Conservation (phyloP, 2,888 invertebrate genomes). For the Xestia ashworthii region DNA sequence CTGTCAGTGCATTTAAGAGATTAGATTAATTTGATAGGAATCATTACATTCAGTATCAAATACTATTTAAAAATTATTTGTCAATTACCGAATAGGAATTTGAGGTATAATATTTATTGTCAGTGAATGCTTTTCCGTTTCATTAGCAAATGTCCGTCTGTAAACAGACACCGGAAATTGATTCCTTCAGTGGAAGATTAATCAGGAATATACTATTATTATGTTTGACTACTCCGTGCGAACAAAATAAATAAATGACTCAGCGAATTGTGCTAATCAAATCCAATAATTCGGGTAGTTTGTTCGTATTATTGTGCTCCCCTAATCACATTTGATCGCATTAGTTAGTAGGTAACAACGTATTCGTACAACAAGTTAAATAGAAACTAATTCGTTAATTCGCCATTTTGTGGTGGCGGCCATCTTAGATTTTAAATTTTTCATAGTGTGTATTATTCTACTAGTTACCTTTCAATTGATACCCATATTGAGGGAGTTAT, state of each 20-base stretch:
- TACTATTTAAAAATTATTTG: background rate
- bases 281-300: background rate
- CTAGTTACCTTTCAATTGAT: too few relatives aligned
- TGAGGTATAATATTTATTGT: background rate
- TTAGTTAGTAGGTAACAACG: background rate
- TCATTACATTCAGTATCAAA: background rate
- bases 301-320: background rate
- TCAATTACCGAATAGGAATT: background rate
- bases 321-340: background rate
- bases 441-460: too few relatives aligned
- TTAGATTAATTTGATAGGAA: background rate
- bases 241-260: constrained; percentile 7
- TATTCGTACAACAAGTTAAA: background rate
- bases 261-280: background rate
- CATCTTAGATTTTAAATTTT: too few relatives aligned
- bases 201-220: constrained; percentile 13
- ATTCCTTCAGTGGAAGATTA: constrained; percentile 23
- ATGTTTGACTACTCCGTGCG: background rate
- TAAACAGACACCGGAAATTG: constrained; percentile 35
- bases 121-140: constrained; percentile 2
- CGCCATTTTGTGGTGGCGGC: too few relatives aligned
- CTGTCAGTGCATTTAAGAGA: background rate
- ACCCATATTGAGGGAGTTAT: too few relatives aligned
- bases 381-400: too few relatives aligned
- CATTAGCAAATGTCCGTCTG: constrained; percentile 20